phyloP scores from a whole-genome alignment of 2,888 invertebrate species.

The Agriopis leucophaearia region DNA sequence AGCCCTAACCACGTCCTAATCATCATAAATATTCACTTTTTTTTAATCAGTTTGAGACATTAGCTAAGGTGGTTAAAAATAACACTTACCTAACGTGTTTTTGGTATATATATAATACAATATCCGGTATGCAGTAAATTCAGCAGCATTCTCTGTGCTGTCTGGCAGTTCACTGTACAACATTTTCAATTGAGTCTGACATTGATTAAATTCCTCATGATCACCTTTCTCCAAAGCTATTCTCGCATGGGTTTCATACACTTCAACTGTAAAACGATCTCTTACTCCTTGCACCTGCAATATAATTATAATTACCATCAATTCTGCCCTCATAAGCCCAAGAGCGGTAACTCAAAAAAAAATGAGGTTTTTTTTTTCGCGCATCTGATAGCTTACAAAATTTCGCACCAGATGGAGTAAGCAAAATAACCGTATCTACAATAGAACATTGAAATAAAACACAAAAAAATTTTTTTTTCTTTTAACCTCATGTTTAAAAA shows the following conservation, averaged over 20 bases:
- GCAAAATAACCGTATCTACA: too few relatives aligned
- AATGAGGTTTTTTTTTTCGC: too few relatives aligned
- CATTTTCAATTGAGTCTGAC: conserved; percentile 98
- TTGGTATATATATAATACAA: conserved; percentile 99
- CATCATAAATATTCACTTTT: too few relatives aligned
- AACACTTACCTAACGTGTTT: conserved; percentile 94
- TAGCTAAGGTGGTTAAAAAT: conserved; percentile 4
- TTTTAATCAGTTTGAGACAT: too few relatives aligned
- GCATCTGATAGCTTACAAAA: too few relatives aligned
- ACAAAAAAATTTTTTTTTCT: too few relatives aligned
- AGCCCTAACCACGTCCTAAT: too few relatives aligned
- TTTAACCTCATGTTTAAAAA: too few relatives aligned
- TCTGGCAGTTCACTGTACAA: conserved; percentile 94
- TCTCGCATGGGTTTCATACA: conserved; percentile 99
- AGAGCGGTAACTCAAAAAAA: too few relatives aligned
- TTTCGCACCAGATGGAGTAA: too few relatives aligned
- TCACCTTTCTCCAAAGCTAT: conserved; percentile 99
- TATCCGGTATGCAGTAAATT: conserved; percentile 98
- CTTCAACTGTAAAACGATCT: conserved; percentile 97
- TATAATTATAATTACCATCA: neutral
- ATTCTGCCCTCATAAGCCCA: too few relatives aligned
- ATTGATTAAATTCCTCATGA: conserved; percentile 99
- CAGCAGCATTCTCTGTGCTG: conserved; percentile 90
- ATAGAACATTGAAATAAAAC: too few relatives aligned
- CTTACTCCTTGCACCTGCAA: conserved; percentile 97